Evolutionary conservation across 2,113 vertebrate genomes (phyloP).

Genomic region (Sinocyclocheilus anshuiensis): DNA sequence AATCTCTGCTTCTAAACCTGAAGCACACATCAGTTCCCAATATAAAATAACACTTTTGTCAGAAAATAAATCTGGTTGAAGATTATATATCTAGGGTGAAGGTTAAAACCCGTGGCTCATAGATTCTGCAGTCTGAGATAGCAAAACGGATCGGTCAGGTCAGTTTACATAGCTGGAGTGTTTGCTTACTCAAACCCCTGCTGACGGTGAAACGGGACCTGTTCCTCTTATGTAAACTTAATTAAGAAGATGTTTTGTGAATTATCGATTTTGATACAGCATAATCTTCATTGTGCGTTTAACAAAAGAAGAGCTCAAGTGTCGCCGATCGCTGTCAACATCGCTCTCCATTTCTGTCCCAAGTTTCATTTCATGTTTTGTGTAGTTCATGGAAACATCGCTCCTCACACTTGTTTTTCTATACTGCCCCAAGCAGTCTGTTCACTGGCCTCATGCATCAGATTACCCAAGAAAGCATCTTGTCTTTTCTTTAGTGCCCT

Average conservation of each 20-base stretch:
- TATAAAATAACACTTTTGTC: neutral
- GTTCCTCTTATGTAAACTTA: constrained; percentile 59
- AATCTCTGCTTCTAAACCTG: neutral
- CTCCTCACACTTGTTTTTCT: constrained; percentile 57
- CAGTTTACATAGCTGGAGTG: constrained; percentile 45
- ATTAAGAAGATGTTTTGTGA: constrained; percentile 60
- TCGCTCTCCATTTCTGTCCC: constrained; percentile 19
- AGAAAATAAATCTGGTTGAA: neutral
- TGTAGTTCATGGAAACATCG: constrained; percentile 38
- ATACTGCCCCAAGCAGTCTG: constrained; percentile 42
- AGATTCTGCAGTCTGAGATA: constrained; percentile 30
- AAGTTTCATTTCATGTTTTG: constrained; percentile 48
- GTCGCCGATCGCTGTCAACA: constrained; percentile 38
- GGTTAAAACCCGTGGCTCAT: constrained; percentile 16
- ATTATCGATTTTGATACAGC: constrained; percentile 55
- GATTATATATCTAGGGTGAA: constrained; percentile 29
- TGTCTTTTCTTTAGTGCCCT: constrained; percentile 60
- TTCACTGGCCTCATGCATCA: constrained; percentile 56
- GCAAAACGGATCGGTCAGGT: constrained; percentile 45
- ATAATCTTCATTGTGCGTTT: constrained; percentile 40
- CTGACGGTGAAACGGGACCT: constrained; percentile 55
- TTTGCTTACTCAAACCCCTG: constrained; percentile 32
- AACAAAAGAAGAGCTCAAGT: constrained; percentile 62
- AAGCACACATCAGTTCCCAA: neutral
- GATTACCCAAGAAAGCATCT: constrained; percentile 63